Percentiles rank a stretch among this genome's conserved stretches.
Evolutionary conservation across 2,113 vertebrate species (phyloP).

Genomic region (Desmodus rotundus): DNA sequence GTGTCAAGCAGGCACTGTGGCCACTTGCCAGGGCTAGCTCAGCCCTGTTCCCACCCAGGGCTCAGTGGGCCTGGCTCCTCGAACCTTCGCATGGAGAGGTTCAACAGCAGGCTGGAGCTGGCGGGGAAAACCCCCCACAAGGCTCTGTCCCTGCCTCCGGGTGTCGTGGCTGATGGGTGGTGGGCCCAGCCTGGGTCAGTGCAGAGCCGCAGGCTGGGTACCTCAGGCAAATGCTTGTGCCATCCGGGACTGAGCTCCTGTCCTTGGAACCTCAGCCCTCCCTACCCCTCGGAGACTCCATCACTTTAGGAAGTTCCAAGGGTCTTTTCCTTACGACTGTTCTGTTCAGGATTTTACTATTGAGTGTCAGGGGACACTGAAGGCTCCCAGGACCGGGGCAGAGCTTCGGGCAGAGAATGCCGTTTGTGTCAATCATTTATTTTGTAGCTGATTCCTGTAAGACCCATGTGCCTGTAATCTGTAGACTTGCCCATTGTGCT

Average conservation of each 20-base stretch:
- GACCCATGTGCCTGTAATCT: background rate
- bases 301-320: background rate
- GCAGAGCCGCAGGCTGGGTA: background rate
- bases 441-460: background rate
- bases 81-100: fast-evolving
- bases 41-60: background rate
- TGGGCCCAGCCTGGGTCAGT: background rate
- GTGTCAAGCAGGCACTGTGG: fast-evolving
- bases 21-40: background rate
- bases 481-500: background rate
- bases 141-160: background rate
- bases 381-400: background rate
- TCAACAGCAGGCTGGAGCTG: background rate
- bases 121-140: too few species aligned
- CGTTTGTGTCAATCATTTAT: background rate
- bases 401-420: background rate
- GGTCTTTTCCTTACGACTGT: background rate
- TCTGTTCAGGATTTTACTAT: background rate
- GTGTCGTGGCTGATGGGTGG: background rate
- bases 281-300: background rate
- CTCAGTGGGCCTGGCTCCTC: background rate
- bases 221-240: background rate
- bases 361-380: background rate
- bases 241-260: fast-evolving
- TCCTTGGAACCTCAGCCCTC: background rate